These are phyloP conservation scores for Conomelus anceps DNA, from an alignment of 2,888 invertebrate species.

Conservation along the genomic window DNA sequence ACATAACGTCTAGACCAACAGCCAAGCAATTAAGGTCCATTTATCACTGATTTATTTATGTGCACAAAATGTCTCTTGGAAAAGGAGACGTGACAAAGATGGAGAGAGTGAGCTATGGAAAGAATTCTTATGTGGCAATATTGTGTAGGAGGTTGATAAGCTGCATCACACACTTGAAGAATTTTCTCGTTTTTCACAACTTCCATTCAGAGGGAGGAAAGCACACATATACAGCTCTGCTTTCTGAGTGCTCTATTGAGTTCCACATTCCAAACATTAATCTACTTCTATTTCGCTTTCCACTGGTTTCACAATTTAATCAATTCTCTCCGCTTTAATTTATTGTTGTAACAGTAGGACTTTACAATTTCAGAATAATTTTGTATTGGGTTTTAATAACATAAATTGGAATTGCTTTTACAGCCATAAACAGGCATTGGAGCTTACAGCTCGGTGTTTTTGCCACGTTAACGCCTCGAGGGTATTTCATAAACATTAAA, in stretches of 20 bases:
- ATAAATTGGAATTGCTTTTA: neutral
- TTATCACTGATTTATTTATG: neutral
- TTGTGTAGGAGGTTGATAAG: neutral
- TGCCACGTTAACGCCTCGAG: neutral
- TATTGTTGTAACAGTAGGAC: neutral
- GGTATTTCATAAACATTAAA: neutral
- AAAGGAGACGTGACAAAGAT: neutral
- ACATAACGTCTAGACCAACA: neutral
- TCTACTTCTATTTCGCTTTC: neutral
- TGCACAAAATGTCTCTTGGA: neutral
- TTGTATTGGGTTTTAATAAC: neutral
- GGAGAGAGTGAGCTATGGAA: neutral
- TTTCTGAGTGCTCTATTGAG: neutral
- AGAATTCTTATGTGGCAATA: neutral
- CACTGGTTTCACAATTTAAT: neutral
- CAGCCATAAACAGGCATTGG: neutral
- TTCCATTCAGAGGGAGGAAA: neutral
- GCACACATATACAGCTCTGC: neutral
- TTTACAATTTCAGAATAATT: neutral
- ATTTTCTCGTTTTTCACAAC: neutral
- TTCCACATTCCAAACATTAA: neutral
- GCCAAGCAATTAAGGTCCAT: neutral
- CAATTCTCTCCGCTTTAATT: neutral
- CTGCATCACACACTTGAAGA: neutral
- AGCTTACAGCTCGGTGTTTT: neutral